phyloP scores from a whole-genome alignment of 2,113 vertebrate species.

The Salminus brasiliensis region DNA sequence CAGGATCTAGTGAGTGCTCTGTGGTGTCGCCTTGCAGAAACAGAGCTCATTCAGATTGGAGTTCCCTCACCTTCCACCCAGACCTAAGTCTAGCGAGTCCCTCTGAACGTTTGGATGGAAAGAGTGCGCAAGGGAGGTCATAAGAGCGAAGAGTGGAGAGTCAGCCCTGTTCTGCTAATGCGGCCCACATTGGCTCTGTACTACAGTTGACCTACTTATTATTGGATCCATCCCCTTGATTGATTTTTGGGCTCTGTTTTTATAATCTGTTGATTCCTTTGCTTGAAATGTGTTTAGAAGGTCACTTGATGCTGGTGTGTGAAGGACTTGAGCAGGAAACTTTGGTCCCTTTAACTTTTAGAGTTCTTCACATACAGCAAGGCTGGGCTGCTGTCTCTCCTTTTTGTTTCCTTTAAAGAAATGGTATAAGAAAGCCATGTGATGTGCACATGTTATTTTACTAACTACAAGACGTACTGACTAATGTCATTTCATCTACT shows the following conservation, averaged over 20 bases:
- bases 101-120: conserved; percentile 41
- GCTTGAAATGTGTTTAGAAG: conserved; percentile 18
- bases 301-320: conserved; percentile 4
- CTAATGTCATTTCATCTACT: conserved; percentile 14
- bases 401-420: conserved; percentile 8
- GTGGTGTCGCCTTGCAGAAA: conserved; percentile 56
- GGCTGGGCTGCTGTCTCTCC: conserved; percentile 25
- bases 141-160: conserved; percentile 9
- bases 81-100: conserved; percentile 30
- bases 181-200: conserved; percentile 1
- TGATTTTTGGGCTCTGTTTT: neutral
- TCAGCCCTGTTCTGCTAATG: conserved; percentile 18
- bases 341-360: conserved; percentile 13
- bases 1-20: conserved; percentile 30
- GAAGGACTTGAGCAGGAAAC: conserved; percentile 8
- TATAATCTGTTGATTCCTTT: conserved; percentile 20
- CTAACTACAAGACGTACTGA: neutral
- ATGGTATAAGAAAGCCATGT: conserved; percentile 8
- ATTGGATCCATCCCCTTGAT: neutral
- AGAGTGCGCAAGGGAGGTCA: conserved; percentile 41
- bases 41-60: conserved; percentile 41
- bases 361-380: neutral
- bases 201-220: neutral
- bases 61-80: conserved; percentile 41
- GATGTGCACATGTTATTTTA: neutral